Evolutionary conservation across 2,888 invertebrate species (phyloP).

Genomic region (Uloborus plumipes): DNA sequence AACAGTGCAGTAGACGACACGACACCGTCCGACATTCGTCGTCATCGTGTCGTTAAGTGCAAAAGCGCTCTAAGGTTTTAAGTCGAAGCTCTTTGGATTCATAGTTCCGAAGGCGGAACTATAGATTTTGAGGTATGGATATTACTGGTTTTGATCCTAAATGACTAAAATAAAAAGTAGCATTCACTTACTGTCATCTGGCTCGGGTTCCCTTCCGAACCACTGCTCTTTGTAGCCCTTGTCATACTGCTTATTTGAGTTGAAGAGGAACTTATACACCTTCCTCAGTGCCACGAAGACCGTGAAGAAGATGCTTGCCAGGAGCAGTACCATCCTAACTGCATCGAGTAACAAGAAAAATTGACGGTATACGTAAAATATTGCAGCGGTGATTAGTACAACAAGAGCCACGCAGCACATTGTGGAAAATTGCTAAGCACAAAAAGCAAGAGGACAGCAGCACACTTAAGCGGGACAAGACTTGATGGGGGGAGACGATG

Average conservation of each 20-base stretch:
- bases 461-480: no score
- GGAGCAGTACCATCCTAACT: not conserved
- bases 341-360: not conserved
- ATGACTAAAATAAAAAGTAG: no score
- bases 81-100: not conserved
- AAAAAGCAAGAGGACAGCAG: no score
- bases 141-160: no score
- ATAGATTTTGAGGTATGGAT: not conserved
- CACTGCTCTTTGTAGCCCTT: constrained; percentile 30
- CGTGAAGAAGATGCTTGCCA: not conserved
- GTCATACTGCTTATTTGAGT: not conserved
- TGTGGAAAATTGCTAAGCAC: not conserved
- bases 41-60: no score
- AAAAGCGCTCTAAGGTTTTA: no score
- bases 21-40: no score
- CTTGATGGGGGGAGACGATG: no score
- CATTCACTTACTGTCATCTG: constrained; percentile 1
- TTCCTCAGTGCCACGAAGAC: not conserved
- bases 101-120: no score
- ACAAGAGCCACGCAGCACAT: not conserved
- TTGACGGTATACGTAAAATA: no score
- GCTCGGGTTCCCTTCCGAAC: constrained; percentile 31
- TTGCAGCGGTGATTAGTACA: not conserved
- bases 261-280: constrained; percentile 9
- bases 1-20: no score